Percentiles rank a stretch among this genome's conserved stretches.
phyloP scores from a whole-genome alignment of 2,797 vertebrate genomes.

The Crax fasciolata region DNA sequence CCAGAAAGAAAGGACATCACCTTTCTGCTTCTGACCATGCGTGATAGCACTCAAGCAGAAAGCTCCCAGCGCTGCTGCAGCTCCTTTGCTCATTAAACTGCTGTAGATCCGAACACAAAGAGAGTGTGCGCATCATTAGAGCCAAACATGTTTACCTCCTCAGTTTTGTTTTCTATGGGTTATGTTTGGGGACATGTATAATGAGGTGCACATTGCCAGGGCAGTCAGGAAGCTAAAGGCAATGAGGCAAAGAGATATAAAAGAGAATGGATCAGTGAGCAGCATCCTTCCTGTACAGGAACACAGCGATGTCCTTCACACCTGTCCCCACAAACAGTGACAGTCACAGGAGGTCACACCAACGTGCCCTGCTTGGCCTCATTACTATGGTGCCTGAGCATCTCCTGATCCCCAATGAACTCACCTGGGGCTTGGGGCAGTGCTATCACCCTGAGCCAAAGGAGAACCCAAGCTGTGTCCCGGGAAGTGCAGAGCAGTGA shows the following conservation, averaged over 20 bases:
- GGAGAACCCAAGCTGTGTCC: neutral
- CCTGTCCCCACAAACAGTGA: neutral
- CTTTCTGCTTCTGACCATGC: neutral
- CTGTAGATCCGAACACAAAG: constrained; percentile 30
- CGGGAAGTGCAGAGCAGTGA: neutral
- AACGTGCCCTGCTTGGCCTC: neutral
- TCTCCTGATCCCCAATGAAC: neutral
- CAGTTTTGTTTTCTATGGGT: constrained; percentile 32
- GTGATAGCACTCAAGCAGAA: neutral
- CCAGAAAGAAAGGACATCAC: neutral
- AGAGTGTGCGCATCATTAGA: constrained; percentile 18
- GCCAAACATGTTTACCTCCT: constrained; percentile 40
- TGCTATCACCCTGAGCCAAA: neutral
- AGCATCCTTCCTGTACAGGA: neutral
- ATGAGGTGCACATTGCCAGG: neutral
- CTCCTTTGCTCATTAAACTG: constrained; percentile 52
- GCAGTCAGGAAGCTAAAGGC: neutral
- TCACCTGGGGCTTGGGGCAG: neutral
- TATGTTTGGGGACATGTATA: neutral
- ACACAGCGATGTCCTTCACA: neutral
- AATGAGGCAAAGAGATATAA: constrained; percentile 23
- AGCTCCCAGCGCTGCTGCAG: neutral
- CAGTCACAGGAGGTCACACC: neutral
- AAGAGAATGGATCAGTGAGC: neutral
- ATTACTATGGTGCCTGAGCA: neutral